Base-by-base conservation (phyloP, 1,140 invertebrate genomes). In the Lasaia peninsularis region DNA sequence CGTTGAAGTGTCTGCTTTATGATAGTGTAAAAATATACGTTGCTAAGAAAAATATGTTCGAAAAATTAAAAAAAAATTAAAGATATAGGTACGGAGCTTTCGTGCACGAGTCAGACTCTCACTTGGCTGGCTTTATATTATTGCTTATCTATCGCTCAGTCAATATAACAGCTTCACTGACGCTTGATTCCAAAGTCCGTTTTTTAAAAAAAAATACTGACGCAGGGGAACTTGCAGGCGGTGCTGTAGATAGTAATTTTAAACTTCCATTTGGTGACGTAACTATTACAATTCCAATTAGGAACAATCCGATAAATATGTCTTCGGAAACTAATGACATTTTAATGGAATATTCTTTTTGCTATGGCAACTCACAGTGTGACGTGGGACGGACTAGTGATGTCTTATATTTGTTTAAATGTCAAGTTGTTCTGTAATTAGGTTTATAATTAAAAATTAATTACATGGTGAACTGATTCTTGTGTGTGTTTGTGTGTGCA, bases 301-400 rank as follows among this genome's bases (percentile, higher is more conserved):
- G 48, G 78, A 77, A 62, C 82, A 77, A 66, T 21, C 48, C 10
- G 78, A 80, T 81, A 75, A 66, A 68, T 60, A 55, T 60, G 58
- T 55, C 60, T 60, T 62, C 58, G 48, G 48, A 49, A 56, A 24
- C 66, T 86, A 86, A 87, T 75, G 74, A 78, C 63, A 74, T 79
- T 77, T 79, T 85, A 84, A 87, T 86, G 69, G 69, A 62, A 65
- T 76, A 71, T 63, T 69, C 51, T 65, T 68, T 71, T 59, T 59
- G 37, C 71, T 72, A 71, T 73, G 70, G 65, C 62, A 55, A 58
- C 35, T 33, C 60, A 71, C 56, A 68, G 7, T 54, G 34, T 57
- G 33, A 9, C 18, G 12, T 61, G 58, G 51, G 50, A 32, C 50
- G 14, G 16, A 52, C 11, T 34, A 58, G 52, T 24, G 34, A 14